A percentile compares a stretch with the other conserved stretches of the same genome.
Conservation (phyloP, 2,888 invertebrate species). For the Hecatera dysodea region DNA sequence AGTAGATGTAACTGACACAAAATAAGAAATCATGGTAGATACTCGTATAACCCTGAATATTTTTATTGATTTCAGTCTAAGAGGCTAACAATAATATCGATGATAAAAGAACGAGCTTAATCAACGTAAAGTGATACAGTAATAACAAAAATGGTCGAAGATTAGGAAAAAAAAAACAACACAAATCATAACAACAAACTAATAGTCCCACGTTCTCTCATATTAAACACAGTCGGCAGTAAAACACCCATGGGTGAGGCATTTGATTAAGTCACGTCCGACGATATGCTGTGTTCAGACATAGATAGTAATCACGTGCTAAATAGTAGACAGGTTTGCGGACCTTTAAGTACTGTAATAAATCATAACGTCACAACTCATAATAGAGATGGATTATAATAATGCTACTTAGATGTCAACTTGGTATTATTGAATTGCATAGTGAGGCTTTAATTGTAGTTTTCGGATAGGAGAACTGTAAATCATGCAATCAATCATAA, state of each 20-base stretch:
- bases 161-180: too few species aligned
- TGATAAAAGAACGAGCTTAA: too few species aligned
- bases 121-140: too few species aligned
- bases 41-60: too few species aligned
- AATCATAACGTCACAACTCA: conserved; percentile 27
- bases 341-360: conserved; percentile 11
- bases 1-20: too few species aligned
- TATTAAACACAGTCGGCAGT: conserved; percentile 5
- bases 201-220: conserved; percentile 5
- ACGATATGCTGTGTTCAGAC: conserved; percentile 15
- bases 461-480: background rate
- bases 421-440: background rate
- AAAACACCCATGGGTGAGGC: conserved; percentile 25
- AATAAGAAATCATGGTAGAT: too few species aligned
- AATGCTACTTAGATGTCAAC: background rate
- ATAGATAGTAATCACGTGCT: conserved; percentile 37
- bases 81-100: too few species aligned
- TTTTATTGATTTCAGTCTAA: too few species aligned
- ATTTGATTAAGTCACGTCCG: conserved; percentile 45
- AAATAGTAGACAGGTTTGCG: conserved; percentile 43
- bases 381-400: conserved; percentile 21
- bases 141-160: too few species aligned
- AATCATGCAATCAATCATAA: too few species aligned
- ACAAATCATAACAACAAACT: too few species aligned
- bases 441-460: background rate